A percentile compares a stretch with the other conserved stretches of the same genome.
These are phyloP conservation scores for Dryomyza anilis DNA, from an alignment of 2,888 invertebrate species.

Conservation along the genomic window DNA sequence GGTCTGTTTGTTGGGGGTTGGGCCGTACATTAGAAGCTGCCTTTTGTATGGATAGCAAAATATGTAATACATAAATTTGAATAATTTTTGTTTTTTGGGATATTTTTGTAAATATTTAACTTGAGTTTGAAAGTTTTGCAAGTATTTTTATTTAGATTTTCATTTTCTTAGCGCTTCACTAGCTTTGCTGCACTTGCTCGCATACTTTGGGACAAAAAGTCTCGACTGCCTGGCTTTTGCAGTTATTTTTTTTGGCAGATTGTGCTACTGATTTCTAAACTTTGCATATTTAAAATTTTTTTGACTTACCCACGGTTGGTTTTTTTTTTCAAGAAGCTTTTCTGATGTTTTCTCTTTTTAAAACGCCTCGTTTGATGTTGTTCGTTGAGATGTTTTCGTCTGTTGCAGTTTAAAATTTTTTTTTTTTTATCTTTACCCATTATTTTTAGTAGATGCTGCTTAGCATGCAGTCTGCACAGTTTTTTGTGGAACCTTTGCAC, in stretches of 20 bases:
- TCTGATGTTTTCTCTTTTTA: too few species aligned
- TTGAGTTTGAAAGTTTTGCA: slow-evolving; percentile 1
- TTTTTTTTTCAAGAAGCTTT: too few species aligned
- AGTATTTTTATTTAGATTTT: slow-evolving; percentile 25
- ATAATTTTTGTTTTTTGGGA: too few species aligned
- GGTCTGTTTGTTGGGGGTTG: neutral
- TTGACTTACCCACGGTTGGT: neutral
- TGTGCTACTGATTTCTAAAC: neutral
- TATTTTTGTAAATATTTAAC: slow-evolving; percentile 14
- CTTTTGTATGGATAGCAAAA: neutral
- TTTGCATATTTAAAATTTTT: slow-evolving; percentile 11
- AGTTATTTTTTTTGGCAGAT: neutral
- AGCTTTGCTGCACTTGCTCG: neutral
- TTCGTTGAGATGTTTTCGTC: too few species aligned
- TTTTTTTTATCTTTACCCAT: neutral
- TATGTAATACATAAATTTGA: neutral
- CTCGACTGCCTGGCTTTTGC: neutral
- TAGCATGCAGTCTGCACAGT: too few species aligned
- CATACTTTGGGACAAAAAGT: neutral
- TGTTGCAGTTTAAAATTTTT: neutral
- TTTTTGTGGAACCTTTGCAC: too few species aligned
- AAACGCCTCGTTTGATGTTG: too few species aligned
- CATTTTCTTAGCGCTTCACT: slow-evolving; percentile 8
- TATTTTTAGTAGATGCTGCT: too few species aligned
- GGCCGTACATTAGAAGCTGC: neutral